Evolutionary conservation across 2,797 vertebrate species (phyloP), one percentile per base, ranked within the genome.

Genomic region (Salmo trutta): DNA sequence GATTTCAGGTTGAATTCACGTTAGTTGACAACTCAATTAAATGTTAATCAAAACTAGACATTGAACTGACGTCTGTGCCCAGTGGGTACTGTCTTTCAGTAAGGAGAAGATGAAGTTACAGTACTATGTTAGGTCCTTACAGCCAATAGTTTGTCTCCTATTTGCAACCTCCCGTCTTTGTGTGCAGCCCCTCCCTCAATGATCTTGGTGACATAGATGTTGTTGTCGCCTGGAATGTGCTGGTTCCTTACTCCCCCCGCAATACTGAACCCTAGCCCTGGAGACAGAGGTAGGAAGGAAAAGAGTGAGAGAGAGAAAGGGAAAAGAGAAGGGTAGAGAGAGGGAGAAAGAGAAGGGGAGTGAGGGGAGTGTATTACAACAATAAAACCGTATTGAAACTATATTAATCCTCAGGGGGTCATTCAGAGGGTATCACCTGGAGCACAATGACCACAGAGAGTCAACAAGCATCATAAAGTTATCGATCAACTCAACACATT

Each of bases 141-240:
- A 79, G 97, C 97, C 82, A 99, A 88, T 80, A 99, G 96, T 92
- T 99, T 99, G 93, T 99, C 98, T 78, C 98, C 98, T 75, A 97
- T 98, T 90, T 99, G 98, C 75, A 99, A 96, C 86, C 96, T 95
- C 78, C 97, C 97, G 74, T 99, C 98, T 91, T 98, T 99, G 87
- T 98, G 97, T 5, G 98, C 97, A 41, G 98, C 97, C 16, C 98
- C 98, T 8, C 98, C 98, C 91, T 99, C 98, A 31, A 99, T 99
- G 83, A 99, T 93, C 92, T 99, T 99, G 67, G 98, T 99, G 91
- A 99, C 97, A 41, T 99, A 99, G 91, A 99, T 99, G 89, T 98
- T 95, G 91, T 98, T 99, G 92, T 99, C 98, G 0, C 98, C 98
- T 14, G 98, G 97, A 85, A 99, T 96, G 76, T 99, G 98, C 83